These are phyloP conservation scores for Drosophila neocordata DNA, from an alignment of 1,140 invertebrate species.

Conservation along the genomic window DNA sequence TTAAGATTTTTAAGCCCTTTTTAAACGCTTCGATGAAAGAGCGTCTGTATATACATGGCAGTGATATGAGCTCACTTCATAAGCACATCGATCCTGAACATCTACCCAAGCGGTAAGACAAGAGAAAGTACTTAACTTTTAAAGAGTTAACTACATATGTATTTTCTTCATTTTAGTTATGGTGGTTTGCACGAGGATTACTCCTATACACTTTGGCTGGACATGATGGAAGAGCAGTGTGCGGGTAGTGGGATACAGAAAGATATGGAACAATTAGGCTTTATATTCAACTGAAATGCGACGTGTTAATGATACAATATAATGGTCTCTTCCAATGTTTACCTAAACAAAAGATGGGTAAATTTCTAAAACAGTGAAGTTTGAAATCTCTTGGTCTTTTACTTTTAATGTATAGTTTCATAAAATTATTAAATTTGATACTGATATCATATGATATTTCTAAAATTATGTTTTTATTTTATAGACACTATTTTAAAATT, in stretches of 20 bases:
- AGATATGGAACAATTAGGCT: slow-evolving; percentile 86
- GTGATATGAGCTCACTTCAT: slow-evolving; percentile 89
- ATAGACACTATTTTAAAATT: neutral
- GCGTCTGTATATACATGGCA: slow-evolving; percentile 90
- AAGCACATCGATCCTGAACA: slow-evolving; percentile 88
- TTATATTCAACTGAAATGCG: slow-evolving; percentile 53
- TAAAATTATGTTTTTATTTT: neutral
- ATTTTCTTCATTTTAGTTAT: slow-evolving; percentile 75
- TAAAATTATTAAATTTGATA: neutral
- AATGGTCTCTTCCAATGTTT: neutral
- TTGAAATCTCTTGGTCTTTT: neutral
- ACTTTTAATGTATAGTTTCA: neutral
- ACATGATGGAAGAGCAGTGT: slow-evolving; percentile 83
- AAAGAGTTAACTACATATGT: neutral
- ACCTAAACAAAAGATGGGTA: neutral
- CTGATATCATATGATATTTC: no score
- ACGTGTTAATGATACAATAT: neutral
- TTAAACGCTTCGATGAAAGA: slow-evolving; percentile 87
- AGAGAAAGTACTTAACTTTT: neutral
- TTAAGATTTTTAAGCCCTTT: slow-evolving; percentile 90
- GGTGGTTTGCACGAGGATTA: slow-evolving; percentile 89
- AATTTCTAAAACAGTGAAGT: neutral
- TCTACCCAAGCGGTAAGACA: slow-evolving; percentile 86
- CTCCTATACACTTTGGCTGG: slow-evolving; percentile 89
- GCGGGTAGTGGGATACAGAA: slow-evolving; percentile 85